These are phyloP conservation scores for Acrobasis consociella DNA, from an alignment of 2,888 invertebrate species.

Conservation along the genomic window DNA sequence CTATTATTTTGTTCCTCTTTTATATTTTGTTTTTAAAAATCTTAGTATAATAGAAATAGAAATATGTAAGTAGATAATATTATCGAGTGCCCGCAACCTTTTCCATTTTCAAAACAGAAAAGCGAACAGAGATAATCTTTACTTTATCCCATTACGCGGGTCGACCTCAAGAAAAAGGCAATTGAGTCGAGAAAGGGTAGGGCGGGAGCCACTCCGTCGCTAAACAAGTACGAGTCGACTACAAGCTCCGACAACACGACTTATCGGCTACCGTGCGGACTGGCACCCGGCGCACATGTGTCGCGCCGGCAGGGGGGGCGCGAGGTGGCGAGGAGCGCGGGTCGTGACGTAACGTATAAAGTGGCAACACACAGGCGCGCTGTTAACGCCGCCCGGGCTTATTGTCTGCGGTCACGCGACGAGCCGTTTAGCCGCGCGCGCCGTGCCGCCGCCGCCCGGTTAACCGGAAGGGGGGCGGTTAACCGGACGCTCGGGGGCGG, in stretches of 20 bases:
- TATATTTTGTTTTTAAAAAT: no score
- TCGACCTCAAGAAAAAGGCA: constrained; percentile 76
- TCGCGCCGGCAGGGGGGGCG: constrained; percentile 32
- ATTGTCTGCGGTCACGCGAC: constrained; percentile 83
- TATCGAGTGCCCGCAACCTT: constrained; percentile 53
- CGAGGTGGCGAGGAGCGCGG: constrained; percentile 32
- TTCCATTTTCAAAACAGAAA: constrained; percentile 65
- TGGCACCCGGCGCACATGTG: constrained; percentile 42
- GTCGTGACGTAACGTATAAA: constrained; percentile 77
- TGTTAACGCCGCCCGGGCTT: constrained; percentile 81
- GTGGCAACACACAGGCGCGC: constrained; percentile 82
- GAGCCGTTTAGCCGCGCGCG: constrained; percentile 82
- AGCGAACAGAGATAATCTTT: constrained; percentile 74
- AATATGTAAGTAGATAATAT: constrained; percentile 22
- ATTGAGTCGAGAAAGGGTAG: constrained; percentile 63
- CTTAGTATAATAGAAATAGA: no score
- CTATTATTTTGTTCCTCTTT: no score
- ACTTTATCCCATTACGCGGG: constrained; percentile 75
- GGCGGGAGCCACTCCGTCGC: constrained; percentile 44
- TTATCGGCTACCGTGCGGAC: constrained; percentile 55
- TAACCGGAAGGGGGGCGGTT: constrained; percentile 83
- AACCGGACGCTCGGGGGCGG: constrained; percentile 82
- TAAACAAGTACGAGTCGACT: constrained; percentile 65
- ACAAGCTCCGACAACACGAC: constrained; percentile 66
- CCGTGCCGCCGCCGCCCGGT: constrained; percentile 76